These are phyloP conservation scores for Clivina fossor DNA, from an alignment of 2,888 invertebrate species.

Conservation along the genomic window DNA sequence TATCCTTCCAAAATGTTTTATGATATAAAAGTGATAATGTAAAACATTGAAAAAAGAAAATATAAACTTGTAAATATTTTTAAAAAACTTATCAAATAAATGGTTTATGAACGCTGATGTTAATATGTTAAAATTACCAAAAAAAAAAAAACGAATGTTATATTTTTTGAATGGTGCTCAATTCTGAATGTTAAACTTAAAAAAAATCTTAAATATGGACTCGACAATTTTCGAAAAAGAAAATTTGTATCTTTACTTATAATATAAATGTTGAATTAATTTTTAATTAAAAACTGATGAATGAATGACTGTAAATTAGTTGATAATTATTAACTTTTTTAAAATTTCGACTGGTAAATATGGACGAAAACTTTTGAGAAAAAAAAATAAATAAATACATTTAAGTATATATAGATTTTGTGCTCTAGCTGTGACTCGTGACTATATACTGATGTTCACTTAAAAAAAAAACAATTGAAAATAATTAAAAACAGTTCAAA, in stretches of 20 bases:
- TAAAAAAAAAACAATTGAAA: slow-evolving; percentile 10
- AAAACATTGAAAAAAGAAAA: no score
- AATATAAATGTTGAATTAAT: slow-evolving; percentile 20
- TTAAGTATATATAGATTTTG: slow-evolving; percentile 20
- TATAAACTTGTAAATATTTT: slow-evolving; percentile 23
- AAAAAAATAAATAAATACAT: slow-evolving; percentile 22
- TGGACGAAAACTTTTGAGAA: slow-evolving; percentile 20
- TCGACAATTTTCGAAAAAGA: slow-evolving; percentile 10
- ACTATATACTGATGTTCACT: slow-evolving; percentile 28
- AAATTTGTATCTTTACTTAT: no score
- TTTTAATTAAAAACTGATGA: slow-evolving; percentile 6
- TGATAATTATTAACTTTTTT: slow-evolving; percentile 6
- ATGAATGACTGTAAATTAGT: slow-evolving; percentile 15
- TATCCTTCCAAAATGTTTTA: slow-evolving; percentile 19
- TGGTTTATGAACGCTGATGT: slow-evolving; percentile 1
- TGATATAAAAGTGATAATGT: slow-evolving; percentile 10
- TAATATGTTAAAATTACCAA: no score
- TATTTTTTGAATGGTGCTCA: slow-evolving; percentile 29
- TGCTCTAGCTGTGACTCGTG: slow-evolving; percentile 33
- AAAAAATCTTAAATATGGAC: slow-evolving; percentile 2
- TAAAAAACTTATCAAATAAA: slow-evolving; percentile 4
- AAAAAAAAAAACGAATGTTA: slow-evolving; percentile 18
- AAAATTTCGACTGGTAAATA: slow-evolving; percentile 15
- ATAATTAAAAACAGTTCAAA: slow-evolving; percentile 32
- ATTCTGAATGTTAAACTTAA: slow-evolving; percentile 16